Evolutionary conservation across 2,113 vertebrate genomes (phyloP).

Genomic region (Planiliza haematocheilus): DNA sequence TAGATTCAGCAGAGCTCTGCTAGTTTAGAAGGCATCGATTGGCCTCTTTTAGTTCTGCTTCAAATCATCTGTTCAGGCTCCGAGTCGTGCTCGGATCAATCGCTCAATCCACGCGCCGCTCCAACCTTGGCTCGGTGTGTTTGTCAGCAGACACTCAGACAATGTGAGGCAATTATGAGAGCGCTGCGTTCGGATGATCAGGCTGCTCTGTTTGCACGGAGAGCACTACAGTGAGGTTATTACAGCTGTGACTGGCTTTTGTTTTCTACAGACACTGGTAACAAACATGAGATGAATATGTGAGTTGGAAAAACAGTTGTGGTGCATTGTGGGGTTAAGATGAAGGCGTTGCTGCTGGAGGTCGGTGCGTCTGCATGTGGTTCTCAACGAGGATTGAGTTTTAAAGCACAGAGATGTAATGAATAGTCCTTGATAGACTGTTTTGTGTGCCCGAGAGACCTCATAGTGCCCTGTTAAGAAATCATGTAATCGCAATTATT

Average conservation of each 20-base stretch:
- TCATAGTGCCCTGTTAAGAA: too few species aligned
- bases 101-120: conserved; percentile 29
- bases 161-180: conserved; percentile 45
- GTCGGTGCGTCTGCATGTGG: conserved; percentile 1
- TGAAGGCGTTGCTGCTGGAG: background rate
- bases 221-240: background rate
- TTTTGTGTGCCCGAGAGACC: too few species aligned
- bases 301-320: conserved; percentile 3
- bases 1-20: background rate
- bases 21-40: conserved; percentile 27
- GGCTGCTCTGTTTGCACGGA: conserved; percentile 21
- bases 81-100: conserved; percentile 30
- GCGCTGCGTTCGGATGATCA: conserved; percentile 23
- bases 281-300: conserved; percentile 8
- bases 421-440: too few species aligned
- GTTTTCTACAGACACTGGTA: conserved; percentile 33
- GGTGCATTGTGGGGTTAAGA: conserved; percentile 39
- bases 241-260: conserved; percentile 32
- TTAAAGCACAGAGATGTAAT: too few species aligned
- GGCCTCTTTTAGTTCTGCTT: conserved; percentile 2
- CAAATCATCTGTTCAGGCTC: conserved; percentile 26
- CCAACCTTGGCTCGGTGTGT: conserved; percentile 8
- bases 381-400: background rate
- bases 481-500: too few species aligned
- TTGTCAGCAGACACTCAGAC: conserved; percentile 32